Conservation (phyloP, 2,888 invertebrate genomes). For the Oithona nana region DNA sequence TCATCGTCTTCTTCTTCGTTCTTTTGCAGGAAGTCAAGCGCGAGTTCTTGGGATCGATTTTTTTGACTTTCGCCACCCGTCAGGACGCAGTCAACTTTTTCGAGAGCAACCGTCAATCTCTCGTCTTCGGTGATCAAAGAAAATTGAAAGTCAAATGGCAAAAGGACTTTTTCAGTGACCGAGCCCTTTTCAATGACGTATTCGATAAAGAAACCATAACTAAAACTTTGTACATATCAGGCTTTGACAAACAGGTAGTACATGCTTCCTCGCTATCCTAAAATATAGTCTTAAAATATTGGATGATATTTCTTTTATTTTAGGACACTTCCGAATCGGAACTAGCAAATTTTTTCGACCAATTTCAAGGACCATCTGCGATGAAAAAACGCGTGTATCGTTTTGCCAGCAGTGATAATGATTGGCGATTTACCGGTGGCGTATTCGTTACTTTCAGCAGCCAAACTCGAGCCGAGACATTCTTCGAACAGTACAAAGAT, state of each 20-base stretch:
- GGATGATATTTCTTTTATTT: too few species aligned
- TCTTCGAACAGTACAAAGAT: background rate
- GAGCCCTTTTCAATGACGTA: background rate
- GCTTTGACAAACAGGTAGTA: background rate
- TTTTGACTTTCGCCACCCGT: background rate
- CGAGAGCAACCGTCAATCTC: background rate
- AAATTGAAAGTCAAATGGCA: background rate
- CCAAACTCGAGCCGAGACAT: background rate
- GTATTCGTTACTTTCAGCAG: background rate
- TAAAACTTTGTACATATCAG: background rate
- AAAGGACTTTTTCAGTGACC: background rate
- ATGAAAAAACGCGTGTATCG: background rate
- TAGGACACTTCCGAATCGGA: background rate
- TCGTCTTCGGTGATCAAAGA: background rate
- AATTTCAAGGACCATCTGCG: background rate
- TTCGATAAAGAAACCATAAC: background rate
- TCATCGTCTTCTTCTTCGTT: background rate
- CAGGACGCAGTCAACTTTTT: background rate
- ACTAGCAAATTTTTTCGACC: background rate
- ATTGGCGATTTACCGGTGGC: background rate
- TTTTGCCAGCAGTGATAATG: background rate
- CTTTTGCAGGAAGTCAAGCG: background rate
- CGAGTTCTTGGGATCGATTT: background rate
- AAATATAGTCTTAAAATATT: too few species aligned
- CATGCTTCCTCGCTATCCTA: too few species aligned